Base-by-base conservation (phyloP, 2,888 invertebrate species). In the Eurois occulta region DNA sequence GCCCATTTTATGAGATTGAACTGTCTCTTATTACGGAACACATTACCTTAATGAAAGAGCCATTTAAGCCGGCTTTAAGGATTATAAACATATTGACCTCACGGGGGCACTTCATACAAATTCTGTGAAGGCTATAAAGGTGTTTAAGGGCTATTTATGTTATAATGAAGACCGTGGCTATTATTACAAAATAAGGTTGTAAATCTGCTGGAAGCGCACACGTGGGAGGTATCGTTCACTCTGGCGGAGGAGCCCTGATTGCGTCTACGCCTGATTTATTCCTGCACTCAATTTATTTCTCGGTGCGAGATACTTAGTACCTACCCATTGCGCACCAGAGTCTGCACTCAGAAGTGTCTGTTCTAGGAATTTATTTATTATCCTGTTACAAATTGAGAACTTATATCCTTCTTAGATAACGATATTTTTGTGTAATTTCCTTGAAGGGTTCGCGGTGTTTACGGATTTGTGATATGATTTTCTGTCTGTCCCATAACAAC, bases 251-350 rank as follows among this genome's bases (percentile, higher is more conserved):
- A 86, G 88, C 90, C 90, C 92, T 93, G 92, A 94, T 94, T 94
- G 91, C 92, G 90, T 91, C 91, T 89, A 89, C 90, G 80, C 86
- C 86, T 90, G 93, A 94, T 94, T 93, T 93, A 94, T 93, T 89
- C 83, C 80, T 70, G 77, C 74, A 83, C 78, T 77, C 83, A 84
- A 87, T 89, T 90, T 88, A 90, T 90, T 88, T 87, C 84, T 87
- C 86, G 68, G 80, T 81, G 86, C 77, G 55, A 60, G 72, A 77
- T 77, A 83, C 78, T 78, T 58, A 60, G 72, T 41, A 84, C 28
- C 43, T 52, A 62, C 11, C 60, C 32, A 35, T 41, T 65, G 65
- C n/a, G 32, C n/a, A 32, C 16, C 32, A 65, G 58, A 24, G 58
- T 52, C 67, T 77, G 78, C 75, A 75, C 76, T 77, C 52, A 62